Conservation (phyloP, 2,113 vertebrate genomes). For the Dipodomys ordii region DNA sequence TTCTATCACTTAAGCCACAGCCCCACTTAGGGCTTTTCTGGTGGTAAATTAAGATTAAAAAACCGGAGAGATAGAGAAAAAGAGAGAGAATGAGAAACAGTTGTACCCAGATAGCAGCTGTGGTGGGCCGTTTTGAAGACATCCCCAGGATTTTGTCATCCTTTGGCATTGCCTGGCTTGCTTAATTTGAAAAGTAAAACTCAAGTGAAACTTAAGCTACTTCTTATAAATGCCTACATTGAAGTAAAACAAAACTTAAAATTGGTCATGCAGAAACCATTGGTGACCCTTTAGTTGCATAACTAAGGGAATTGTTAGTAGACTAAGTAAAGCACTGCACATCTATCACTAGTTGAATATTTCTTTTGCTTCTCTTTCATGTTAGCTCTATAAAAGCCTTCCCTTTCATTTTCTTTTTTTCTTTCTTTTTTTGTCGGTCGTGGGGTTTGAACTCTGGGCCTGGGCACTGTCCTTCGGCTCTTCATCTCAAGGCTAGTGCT, state of each 20-base stretch:
- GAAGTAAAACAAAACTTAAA: slow-evolving; percentile 39
- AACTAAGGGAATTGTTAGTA: not conserved
- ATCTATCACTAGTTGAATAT: not conserved
- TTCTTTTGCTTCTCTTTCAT: not conserved
- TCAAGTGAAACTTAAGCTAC: not conserved
- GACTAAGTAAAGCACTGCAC: not conserved
- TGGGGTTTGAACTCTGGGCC: too few species aligned
- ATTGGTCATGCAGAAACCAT: not conserved
- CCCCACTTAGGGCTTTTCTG: too few species aligned
- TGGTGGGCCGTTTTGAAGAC: not conserved
- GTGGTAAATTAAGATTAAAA: too few species aligned
- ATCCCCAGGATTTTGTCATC: not conserved
- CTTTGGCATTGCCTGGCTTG: too few species aligned
- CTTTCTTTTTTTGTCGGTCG: too few species aligned
- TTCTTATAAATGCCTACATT: not conserved
- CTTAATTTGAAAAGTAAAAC: too few species aligned
- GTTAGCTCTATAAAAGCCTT: not conserved
- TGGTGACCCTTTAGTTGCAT: not conserved
- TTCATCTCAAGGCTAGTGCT: too few species aligned
- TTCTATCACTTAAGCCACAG: too few species aligned
- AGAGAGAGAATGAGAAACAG: not conserved
- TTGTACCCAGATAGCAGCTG: not conserved
- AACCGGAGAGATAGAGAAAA: too few species aligned
- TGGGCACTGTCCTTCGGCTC: too few species aligned
- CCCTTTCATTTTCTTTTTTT: not conserved